Evolutionary conservation across 1,140 invertebrate genomes (phyloP), one percentile per base, ranked within the genome.

Genomic region (Odontomachus brunneus): DNA sequence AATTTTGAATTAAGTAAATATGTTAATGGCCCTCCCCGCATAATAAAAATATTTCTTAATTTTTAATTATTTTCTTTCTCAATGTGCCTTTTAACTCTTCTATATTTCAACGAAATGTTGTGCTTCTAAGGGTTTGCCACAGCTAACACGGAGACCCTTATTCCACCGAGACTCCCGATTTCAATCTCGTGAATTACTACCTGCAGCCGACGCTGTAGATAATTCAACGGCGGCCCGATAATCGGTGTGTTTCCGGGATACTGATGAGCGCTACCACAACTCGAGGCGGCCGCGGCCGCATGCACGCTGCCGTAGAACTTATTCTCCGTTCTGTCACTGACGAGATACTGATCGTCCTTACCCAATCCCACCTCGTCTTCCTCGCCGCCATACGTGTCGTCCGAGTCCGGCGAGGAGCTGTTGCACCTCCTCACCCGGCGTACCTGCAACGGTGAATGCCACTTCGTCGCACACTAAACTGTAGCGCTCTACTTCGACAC

Each of bases 251-350:
- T 93, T 63, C 91, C 92, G 24, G 93, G 92, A 78, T 94, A 94
- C 19, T 94, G 93, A 86, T 94, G 93, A 66, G 93, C 66, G 69
- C 93, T 93, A 17, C 92, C 92, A 44, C 93, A 93, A 71, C 88
- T 91, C 5, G 93, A 93, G 4, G 89, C 93, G 19, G 91, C 91
- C 9, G 93, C 91, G 15, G 92, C 93, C 1, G 93, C 93, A 59
- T 94, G 93, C 17, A 94, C 92, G 65, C 93, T 95, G 89, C 97
- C 97, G 91, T 98, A 98, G 93, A 97, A 98, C 92, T 98, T 97
- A 88, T 97, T 97, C 91, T 98, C 97, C 14, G 95, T 96, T 74
- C 97, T 95, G 92, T 98, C 96, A 29, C 97, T 97, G n/a, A 98
- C 97, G 29, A 98, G 94, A 91, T 97, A 98, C 88, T 97, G 96